Percentiles rank a stretch among this genome's conserved stretches.
Evolutionary conservation across 2,113 vertebrate species (phyloP).

Genomic region (Corvus moneduloides): DNA sequence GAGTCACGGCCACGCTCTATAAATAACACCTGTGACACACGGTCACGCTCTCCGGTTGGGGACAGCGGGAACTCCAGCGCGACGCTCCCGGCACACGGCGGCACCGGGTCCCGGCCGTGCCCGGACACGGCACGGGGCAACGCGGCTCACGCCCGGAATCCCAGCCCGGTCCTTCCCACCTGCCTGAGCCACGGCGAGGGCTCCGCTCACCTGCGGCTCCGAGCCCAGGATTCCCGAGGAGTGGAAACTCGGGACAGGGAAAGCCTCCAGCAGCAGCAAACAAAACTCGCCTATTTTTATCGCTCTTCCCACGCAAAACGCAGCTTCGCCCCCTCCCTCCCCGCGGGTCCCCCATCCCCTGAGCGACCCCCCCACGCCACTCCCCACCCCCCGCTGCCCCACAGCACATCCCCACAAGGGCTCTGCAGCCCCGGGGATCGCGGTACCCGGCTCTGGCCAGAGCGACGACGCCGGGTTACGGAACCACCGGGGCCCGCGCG

Average conservation of each 20-base stretch:
- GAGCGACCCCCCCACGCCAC: neutral
- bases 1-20: neutral
- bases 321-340: neutral
- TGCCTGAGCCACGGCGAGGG: neutral
- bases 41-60: neutral
- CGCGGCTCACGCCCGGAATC: neutral
- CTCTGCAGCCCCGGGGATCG: neutral
- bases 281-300: rapidly evolving
- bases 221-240: neutral
- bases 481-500: neutral
- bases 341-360: too few relatives aligned
- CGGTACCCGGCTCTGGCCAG: neutral
- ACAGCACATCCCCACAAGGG: neutral
- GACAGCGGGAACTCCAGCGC: neutral
- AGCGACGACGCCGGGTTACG: neutral
- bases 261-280: neutral
- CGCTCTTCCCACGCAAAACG: neutral
- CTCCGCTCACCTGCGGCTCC: neutral
- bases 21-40: neutral
- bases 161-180: neutral
- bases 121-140: neutral
- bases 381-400: neutral
- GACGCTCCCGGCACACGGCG: neutral
- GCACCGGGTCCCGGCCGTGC: rapidly evolving
- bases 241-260: rapidly evolving